Conservation (phyloP, 2,797 vertebrate genomes). For the Gymnoscopelus braueri region DNA sequence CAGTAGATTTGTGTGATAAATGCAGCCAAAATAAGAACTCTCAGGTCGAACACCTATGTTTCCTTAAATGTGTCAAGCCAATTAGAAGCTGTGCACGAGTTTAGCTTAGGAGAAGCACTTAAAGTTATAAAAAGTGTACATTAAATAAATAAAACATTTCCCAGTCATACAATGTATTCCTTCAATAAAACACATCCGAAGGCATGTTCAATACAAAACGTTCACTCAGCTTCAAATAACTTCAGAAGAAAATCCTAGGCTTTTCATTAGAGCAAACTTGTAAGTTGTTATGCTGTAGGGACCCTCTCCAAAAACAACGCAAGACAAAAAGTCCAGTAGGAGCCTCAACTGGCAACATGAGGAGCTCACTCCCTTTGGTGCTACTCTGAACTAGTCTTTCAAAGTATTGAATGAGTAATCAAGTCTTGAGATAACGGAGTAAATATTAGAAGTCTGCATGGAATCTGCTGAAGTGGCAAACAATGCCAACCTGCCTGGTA, state of each 20-base stretch:
- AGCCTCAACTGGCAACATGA: slow-evolving; percentile 23
- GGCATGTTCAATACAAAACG: not conserved
- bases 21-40: slow-evolving; percentile 13
- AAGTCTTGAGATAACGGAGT: slow-evolving; percentile 35
- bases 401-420: slow-evolving; percentile 44
- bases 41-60: slow-evolving; percentile 14
- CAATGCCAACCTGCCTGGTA: slow-evolving; percentile 20
- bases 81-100: not conserved
- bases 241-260: not conserved
- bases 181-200: too few species aligned
- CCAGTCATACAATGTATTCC: too few species aligned
- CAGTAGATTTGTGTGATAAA: slow-evolving; percentile 6
- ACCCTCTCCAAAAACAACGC: slow-evolving; percentile 13
- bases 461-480: slow-evolving; percentile 34
- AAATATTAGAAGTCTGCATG: slow-evolving; percentile 28
- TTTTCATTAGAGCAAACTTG: too few species aligned
- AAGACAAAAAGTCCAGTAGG: slow-evolving; percentile 25
- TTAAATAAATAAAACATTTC: too few species aligned
- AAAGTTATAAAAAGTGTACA: too few species aligned
- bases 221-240: not conserved
- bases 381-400: slow-evolving; percentile 26
- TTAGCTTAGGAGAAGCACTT: not conserved
- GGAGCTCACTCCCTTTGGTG: slow-evolving; percentile 27
- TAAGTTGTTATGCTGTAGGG: slow-evolving; percentile 15
- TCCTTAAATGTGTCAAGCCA: not conserved